Conservation (phyloP, 2,113 vertebrate species). For the Indri indri region DNA sequence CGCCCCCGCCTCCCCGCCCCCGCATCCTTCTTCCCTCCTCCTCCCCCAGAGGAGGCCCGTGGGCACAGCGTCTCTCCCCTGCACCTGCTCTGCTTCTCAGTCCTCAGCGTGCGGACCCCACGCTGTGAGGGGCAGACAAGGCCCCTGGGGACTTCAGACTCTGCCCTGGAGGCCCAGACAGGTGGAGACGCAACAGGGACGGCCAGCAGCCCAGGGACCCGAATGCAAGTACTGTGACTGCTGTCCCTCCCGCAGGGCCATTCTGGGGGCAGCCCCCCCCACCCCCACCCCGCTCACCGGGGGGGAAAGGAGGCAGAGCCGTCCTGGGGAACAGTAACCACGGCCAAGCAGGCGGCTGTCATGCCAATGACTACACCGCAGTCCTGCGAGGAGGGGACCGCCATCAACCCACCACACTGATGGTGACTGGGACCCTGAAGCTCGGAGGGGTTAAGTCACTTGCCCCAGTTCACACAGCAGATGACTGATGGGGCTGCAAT, state of each 20-base stretch:
- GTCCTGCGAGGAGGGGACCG: not conserved
- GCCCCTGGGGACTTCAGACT: not conserved
- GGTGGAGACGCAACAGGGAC: not conserved
- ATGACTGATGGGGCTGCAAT: not conserved
- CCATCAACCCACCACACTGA: not conserved
- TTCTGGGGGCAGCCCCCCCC: not conserved
- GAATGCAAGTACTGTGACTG: not conserved
- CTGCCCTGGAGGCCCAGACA: not conserved
- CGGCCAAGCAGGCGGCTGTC: not conserved
- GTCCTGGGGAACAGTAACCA: fast-evolving
- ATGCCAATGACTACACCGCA: not conserved
- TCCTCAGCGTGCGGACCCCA: not conserved
- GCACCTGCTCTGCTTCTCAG: not conserved
- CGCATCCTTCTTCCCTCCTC: not conserved
- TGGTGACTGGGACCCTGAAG: not conserved
- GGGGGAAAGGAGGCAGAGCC: not conserved
- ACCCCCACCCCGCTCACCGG: too few relatives aligned
- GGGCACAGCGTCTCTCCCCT: not conserved
- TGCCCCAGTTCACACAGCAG: not conserved
- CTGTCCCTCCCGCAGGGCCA: too few relatives aligned
- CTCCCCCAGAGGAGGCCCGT: not conserved
- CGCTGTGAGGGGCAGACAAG: not conserved
- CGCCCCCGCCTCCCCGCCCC: not conserved
- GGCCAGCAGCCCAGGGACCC: not conserved
- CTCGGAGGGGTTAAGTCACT: not conserved